Evolutionary conservation across 2,113 vertebrate genomes (phyloP), one percentile per base, ranked within the genome.

Genomic region (Scophthalmus maximus): DNA sequence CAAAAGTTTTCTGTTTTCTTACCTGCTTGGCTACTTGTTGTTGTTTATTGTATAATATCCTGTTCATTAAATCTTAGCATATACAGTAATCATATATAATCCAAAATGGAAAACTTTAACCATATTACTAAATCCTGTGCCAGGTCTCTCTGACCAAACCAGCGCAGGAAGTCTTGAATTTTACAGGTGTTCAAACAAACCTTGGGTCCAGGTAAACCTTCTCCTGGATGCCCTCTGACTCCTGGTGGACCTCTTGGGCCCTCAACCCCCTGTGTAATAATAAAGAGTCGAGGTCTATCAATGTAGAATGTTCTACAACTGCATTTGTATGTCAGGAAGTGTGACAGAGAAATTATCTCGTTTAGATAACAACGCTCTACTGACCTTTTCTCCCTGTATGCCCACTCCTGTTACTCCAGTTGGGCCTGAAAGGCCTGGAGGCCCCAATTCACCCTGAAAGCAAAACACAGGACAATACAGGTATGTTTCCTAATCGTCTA

Each of bases 341-440:
- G 30, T 23, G 42, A 42, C 27, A 50, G 22, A 58, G 25, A 59
- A 23, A 57, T 17, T 0, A 40, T 4, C 10, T 12, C 15, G 32
- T 63, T 36, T 29, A 36, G 8, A 8, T 9, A 38, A 58, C 22
- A 22, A 26, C 20, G 20, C 27, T 51, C 6, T 18, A 9, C 76
- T 73, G 58, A 96, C 94, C 94, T 96, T 97, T 65, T 97, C 94
- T 83, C 95, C 94, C 81, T 95, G 94, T 83, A 96, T 94, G 74
- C 95, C 95, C 77, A 84, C 78, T 66, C 94, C 94, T 78, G 92
- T 79, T 51, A 90, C 90, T 68, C 96, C 95, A 87, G 78, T 55
- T 79, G 86, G 90, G 9, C 96, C 95, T 2, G 93, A 88, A 79
- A 88, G 89, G 78, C 95, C 95, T 81, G 92, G 88, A 73, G 92